phyloP scores from a whole-genome alignment of 2,113 vertebrate genomes.

The Ascaphus truei region DNA sequence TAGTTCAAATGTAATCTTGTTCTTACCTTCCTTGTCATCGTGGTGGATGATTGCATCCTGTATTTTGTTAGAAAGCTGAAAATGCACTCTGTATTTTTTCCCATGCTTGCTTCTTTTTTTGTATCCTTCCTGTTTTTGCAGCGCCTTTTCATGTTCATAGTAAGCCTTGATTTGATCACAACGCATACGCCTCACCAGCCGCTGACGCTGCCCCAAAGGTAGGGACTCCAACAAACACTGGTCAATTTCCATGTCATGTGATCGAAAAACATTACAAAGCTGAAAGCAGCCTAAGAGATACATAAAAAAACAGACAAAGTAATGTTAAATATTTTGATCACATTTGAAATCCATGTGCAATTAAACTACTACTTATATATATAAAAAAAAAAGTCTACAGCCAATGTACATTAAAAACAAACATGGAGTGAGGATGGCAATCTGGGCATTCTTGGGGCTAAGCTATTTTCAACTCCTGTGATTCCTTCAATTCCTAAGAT shows the following conservation, averaged over 20 bases:
- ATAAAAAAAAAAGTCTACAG: too few relatives aligned
- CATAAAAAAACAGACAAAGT: conserved; percentile 10
- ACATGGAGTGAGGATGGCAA: too few relatives aligned
- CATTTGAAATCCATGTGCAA: too few relatives aligned
- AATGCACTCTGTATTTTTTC: conserved; percentile 69
- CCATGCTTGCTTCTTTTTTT: conserved; percentile 55
- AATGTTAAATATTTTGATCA: fast-evolving
- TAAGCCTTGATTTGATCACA: conserved; percentile 89
- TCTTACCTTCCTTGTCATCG: conserved; percentile 87
- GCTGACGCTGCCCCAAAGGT: conserved; percentile 86
- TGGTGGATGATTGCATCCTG: conserved; percentile 82
- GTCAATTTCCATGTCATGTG: conserved; percentile 98
- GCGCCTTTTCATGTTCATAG: conserved; percentile 81
- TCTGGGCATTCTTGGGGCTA: too few relatives aligned
- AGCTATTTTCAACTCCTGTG: too few relatives aligned
- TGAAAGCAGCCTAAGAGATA: conserved; percentile 86
- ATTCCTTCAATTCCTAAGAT: too few relatives aligned
- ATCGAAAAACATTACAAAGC: conserved; percentile 93
- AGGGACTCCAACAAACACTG: conserved; percentile 97
- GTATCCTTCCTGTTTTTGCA: conserved; percentile 71
- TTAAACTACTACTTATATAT: neutral
- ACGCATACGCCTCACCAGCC: conserved; percentile 90
- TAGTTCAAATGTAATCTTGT: neutral
- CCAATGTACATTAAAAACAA: too few relatives aligned
- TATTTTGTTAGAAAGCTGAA: conserved; percentile 65